Conservation (phyloP, 64 coral and sea anemone genomes). For the Porites australiensis region DNA sequence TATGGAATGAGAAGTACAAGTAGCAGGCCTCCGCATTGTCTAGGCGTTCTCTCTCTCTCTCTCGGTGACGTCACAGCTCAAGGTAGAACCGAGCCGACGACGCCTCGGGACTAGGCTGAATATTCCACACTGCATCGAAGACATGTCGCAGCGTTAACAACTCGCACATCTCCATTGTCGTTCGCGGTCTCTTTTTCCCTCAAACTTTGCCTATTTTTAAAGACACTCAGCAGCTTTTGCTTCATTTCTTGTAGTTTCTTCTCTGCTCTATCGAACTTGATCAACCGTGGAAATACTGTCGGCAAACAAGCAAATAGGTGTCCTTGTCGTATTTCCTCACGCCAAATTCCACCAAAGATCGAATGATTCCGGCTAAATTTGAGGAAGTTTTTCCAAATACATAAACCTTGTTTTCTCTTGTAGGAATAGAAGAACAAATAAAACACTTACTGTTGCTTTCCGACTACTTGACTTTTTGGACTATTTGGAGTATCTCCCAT, state of each 20-base stretch:
- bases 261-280: conserved; percentile 23
- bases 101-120: too few relatives aligned
- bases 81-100: too few relatives aligned
- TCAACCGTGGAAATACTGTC: conserved; percentile 45
- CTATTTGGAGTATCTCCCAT: conserved; percentile 42
- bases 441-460: conserved; percentile 44
- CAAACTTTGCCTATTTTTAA: conserved; percentile 8
- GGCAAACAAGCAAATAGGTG: conserved; percentile 32
- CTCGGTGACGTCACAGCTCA: too few relatives aligned
- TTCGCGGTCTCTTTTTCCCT: conserved; percentile 19
- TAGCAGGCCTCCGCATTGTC: not conserved
- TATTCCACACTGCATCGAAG: not conserved
- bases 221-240: conserved; percentile 17
- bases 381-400: conserved; percentile 36
- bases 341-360: conserved; percentile 12
- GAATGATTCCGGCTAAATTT: conserved; percentile 28
- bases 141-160: conserved; percentile 11
- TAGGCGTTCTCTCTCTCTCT: not conserved
- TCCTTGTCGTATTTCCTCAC: conserved; percentile 1
- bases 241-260: conserved; percentile 30
- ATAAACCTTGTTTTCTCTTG: conserved; percentile 20
- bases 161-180: conserved; percentile 16
- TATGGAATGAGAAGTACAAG: conserved; percentile 29
- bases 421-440: conserved; percentile 20
- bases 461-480: conserved; percentile 36